Evolutionary conservation across 2,888 invertebrate genomes (phyloP).

Genomic region (Xestia rhomboidea): DNA sequence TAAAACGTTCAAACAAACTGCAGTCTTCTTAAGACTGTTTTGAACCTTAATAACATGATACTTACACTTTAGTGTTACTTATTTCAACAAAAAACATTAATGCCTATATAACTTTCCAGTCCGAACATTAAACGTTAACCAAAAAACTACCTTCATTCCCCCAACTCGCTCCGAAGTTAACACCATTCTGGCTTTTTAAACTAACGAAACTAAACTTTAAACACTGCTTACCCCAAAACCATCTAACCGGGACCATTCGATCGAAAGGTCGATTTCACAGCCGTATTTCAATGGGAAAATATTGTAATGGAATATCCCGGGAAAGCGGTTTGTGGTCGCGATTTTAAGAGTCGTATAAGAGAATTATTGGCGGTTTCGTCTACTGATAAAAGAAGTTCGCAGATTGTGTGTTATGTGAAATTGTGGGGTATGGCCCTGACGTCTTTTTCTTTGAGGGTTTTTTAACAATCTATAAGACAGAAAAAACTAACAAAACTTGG

Average conservation of each 20-base stretch:
- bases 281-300: conserved; percentile 79
- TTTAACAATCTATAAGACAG: no score
- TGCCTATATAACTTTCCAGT: not conserved
- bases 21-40: not conserved
- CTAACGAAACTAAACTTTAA: conserved; percentile 39
- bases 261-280: conserved; percentile 64
- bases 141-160: conserved; percentile 23
- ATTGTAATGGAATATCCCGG: conserved; percentile 78
- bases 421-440: not conserved
- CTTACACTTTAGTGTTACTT: no score
- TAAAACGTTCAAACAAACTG: not conserved
- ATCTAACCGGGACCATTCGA: conserved; percentile 58
- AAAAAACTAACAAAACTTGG: no score
- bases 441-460: no score
- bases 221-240: conserved; percentile 31
- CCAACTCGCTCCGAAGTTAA: not conserved
- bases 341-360: conserved; percentile 77
- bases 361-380: conserved; percentile 74
- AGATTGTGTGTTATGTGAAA: conserved; percentile 44
- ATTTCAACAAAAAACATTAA: not conserved
- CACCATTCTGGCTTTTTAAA: conserved; percentile 4
- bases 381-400: conserved; percentile 69
- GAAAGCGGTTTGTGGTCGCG: conserved; percentile 70
- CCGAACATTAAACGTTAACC: not conserved
- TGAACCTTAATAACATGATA: not conserved